Percentiles rank a stretch among this genome's conserved stretches.
Evolutionary conservation across 2,797 vertebrate species (phyloP).

Genomic region (Cyprinodon diabolis): DNA sequence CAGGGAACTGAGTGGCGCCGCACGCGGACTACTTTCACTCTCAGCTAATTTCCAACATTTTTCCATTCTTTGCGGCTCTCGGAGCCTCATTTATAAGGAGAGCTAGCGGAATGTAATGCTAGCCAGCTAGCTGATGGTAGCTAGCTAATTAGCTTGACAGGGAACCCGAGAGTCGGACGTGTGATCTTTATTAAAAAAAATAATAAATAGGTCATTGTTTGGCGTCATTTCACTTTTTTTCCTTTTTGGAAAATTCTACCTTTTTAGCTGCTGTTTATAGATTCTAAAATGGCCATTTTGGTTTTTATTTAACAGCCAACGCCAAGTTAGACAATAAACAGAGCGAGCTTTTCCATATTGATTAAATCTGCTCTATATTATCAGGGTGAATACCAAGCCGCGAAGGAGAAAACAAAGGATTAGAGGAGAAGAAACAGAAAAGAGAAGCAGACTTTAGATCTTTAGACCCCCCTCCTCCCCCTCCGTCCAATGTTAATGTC

Average conservation of each 20-base stretch:
- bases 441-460: constrained; percentile 45
- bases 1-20: constrained; percentile 15
- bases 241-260: background rate
- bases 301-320: constrained; percentile 44
- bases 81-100: constrained; percentile 64
- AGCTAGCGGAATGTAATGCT: constrained; percentile 82
- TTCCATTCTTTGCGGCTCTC: constrained; percentile 55
- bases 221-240: constrained; percentile 33
- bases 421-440: constrained; percentile 14
- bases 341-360: constrained; percentile 39
- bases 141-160: constrained; percentile 76
- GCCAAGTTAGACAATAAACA: constrained; percentile 60
- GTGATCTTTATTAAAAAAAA: constrained; percentile 51
- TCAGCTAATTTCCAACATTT: constrained; percentile 62
- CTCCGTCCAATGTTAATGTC: constrained; percentile 82
- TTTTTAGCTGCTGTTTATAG: constrained; percentile 19
- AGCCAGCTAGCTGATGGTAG: constrained; percentile 69
- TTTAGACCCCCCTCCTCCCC: constrained; percentile 21
- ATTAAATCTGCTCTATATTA: constrained; percentile 46
- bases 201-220: constrained; percentile 49
- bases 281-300: constrained; percentile 42
- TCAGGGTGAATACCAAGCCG: constrained; percentile 38
- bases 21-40: constrained; percentile 40
- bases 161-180: constrained; percentile 56
- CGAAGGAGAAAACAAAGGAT: constrained; percentile 27